Base-by-base conservation (phyloP, 2,113 vertebrate species). In the Todiramphus chloris region DNA sequence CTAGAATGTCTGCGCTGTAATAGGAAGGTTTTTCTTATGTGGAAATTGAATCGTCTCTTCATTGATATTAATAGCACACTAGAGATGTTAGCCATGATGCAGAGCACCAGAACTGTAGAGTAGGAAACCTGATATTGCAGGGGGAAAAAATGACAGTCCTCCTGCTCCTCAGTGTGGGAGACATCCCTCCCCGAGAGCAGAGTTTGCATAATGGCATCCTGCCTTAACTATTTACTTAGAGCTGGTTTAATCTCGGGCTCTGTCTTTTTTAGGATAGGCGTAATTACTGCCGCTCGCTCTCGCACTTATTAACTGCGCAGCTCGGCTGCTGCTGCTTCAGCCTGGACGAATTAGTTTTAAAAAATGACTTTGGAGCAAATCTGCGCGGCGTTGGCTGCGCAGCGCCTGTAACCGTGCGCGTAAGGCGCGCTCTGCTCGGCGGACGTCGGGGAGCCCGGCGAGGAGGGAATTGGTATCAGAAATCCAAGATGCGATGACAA, bases 11-110 rank as follows among this genome's bases (percentile, higher is more conserved):
- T 97, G 97, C 33, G 80, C 97, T 89, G 94, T 96, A 94, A 97
- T 96, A 95, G 94, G 96, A 92, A 97, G 95, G 95, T 96, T 98
- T 98, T 98, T 98, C 96, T 98, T 97, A 97, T 97, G 97, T 98
- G 98, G 97, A 98, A 98, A 98, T 98, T 95, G 98, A 98, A 98
- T 98, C 96, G 97, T 97, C 98, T 98, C 98, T 98, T 98, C 98
- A 97, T 98, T 98, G 98, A 98, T 98, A 98, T 99, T 98, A 98
- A 98, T 98, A 99, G 98, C 97, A 94, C 98, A 97, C 97, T 98
- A 94, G 98, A 98, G 98, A 98, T 98, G 98, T 98, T 98, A 97
- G 98, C 97, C 95, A 92, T 88, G 97, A 97, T 96, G 97, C 97
- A 95, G 81, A 97, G 97, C 95, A 97, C 97, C 97, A 94, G 97